A percentile compares a stretch with the other conserved stretches of the same genome.
Evolutionary conservation across 2,797 vertebrate species (phyloP).

Genomic region (Sphaeramia orbicularis): DNA sequence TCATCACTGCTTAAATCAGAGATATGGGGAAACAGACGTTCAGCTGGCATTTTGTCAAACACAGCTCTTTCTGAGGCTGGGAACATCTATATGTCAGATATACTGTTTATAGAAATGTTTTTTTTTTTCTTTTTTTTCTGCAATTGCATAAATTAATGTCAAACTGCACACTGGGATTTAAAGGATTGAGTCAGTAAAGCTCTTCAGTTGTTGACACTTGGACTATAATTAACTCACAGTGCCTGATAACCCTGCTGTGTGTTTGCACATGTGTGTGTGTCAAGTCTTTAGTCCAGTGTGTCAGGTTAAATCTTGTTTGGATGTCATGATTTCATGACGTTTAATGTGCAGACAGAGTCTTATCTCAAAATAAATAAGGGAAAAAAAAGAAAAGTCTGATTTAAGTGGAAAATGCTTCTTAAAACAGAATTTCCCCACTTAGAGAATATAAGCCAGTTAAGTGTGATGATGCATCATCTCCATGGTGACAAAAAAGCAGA

Average conservation of each 20-base stretch:
- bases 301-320: conserved; percentile 36
- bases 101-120: too few species aligned
- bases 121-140: too few species aligned
- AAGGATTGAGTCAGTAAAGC: conserved; percentile 45
- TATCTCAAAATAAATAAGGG: conserved; percentile 32
- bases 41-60: conserved; percentile 33
- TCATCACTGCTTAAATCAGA: conserved; percentile 8
- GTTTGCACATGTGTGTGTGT: too few species aligned
- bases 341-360: conserved; percentile 10
- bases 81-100: too few species aligned
- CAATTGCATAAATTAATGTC: conserved; percentile 26
- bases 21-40: conserved; percentile 21
- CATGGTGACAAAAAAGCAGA: conserved; percentile 34
- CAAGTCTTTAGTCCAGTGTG: too few species aligned
- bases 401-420: conserved; percentile 26
- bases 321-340: conserved; percentile 37
- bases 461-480: conserved; percentile 35
- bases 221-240: conserved; percentile 32
- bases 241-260: conserved; percentile 13
- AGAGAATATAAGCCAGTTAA: conserved; percentile 36
- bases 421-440: conserved; percentile 32
- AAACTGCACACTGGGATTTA: conserved; percentile 34
- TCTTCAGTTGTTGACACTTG: conserved; percentile 46
- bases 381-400: conserved; percentile 13
- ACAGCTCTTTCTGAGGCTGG: too few species aligned